These are phyloP conservation scores for Myotis lucifugus DNA, from an alignment of 2,113 vertebrate genomes.

Conservation along the genomic window DNA sequence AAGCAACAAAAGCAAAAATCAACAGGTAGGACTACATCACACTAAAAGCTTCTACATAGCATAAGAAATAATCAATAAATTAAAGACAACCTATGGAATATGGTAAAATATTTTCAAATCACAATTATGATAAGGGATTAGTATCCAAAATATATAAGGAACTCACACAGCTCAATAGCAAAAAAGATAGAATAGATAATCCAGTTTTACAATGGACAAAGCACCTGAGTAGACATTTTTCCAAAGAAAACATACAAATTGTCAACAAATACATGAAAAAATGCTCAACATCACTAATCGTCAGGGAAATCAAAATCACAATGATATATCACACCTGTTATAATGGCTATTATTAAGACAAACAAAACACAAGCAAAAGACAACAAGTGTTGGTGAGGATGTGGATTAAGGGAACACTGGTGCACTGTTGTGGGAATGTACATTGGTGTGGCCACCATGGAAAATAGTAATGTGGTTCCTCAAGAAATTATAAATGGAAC, in stretches of 20 bases:
- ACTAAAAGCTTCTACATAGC: neutral
- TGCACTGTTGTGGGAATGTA: neutral
- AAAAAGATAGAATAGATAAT: neutral
- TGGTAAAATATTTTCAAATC: neutral
- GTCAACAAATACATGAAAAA: neutral
- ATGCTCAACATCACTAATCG: neutral
- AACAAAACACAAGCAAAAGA: neutral
- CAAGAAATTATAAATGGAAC: neutral
- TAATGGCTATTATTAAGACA: neutral
- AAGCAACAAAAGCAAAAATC: neutral
- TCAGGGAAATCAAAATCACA: neutral
- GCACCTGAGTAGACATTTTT: neutral
- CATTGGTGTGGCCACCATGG: too few species aligned
- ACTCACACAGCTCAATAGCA: neutral
- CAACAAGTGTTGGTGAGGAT: neutral
- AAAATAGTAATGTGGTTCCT: neutral
- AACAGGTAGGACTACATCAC: neutral
- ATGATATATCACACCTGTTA: neutral
- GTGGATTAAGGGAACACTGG: neutral
- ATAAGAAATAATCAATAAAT: neutral
- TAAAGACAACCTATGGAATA: neutral
- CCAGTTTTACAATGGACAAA: neutral
- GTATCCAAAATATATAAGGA: neutral
- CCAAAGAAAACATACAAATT: neutral
- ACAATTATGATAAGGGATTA: neutral